Conservation (phyloP, 2,888 invertebrate genomes). For the Spilosoma lubricipeda region DNA sequence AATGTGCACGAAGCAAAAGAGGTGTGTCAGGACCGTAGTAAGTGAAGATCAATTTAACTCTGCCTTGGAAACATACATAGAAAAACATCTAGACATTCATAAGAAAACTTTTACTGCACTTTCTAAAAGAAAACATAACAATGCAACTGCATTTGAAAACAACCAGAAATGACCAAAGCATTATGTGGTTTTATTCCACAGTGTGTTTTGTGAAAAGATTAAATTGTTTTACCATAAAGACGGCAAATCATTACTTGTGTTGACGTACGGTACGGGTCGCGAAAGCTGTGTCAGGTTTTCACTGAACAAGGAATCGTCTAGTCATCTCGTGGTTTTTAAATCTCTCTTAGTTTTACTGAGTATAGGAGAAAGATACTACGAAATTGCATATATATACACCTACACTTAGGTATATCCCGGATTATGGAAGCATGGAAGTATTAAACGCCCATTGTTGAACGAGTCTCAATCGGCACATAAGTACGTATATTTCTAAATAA, state of each 20-base stretch:
- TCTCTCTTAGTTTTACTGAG: background rate
- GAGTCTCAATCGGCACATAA: too few species aligned
- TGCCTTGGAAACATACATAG: too few species aligned
- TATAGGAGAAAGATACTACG: too few species aligned
- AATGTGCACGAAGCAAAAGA: too few species aligned
- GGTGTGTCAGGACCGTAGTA: too few species aligned
- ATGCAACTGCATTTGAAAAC: background rate
- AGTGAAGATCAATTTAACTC: too few species aligned
- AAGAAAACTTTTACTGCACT: constrained; percentile 3
- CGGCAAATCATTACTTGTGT: constrained; percentile 3
- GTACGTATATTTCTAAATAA: too few species aligned
- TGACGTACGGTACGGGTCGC: background rate
- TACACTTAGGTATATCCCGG: too few species aligned
- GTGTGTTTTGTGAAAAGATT: constrained; percentile 11
- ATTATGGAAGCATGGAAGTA: too few species aligned
- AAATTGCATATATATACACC: too few species aligned
- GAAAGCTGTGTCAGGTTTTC: constrained; percentile 9
- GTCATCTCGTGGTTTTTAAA: constrained; percentile 3
- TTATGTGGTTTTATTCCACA: constrained; percentile 14
- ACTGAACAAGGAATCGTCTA: background rate
- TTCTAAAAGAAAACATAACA: constrained; percentile 6
- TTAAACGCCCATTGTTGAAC: too few species aligned
- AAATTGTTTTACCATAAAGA: constrained; percentile 9
- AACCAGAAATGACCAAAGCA: constrained; percentile 1
- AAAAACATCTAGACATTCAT: background rate